Evolutionary conservation across 2,888 invertebrate genomes (phyloP), one percentile per base, ranked within the genome.

Genomic region (Chrysotoxum bicinctum): DNA sequence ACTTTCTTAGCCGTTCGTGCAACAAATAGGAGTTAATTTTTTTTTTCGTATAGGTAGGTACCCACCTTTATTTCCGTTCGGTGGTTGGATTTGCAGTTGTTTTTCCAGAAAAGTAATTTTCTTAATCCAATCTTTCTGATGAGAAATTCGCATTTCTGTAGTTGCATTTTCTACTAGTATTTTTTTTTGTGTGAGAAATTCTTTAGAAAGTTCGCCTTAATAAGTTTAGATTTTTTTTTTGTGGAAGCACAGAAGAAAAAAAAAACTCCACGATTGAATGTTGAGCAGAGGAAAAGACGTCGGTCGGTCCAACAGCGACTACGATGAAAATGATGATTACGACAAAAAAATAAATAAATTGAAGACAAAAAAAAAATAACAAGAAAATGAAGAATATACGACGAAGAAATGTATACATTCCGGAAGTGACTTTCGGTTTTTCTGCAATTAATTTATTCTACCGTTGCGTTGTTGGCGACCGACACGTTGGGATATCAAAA

Each of bases 391-490:
- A 52, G 60, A 74, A 68, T 23, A 37, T 37, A 72, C 45, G 66
- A 66, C 35, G 74, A 69, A 86, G 82, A 86, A 86, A 86, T 82
- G 60, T 86, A 87, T 83, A 87, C 78, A 87, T 82, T 84, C 88
- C 90, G 90, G 90, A 90, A 90, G 90, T 90, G 90, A 90, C 90
- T 90, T 87, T 90, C 88, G 88, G 88, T 90, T 90, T 90, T 90
- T 90, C 77, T 87, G 88, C 88, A 87, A 90, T 89, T 89, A 90
- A 90, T 89, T 88, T 90, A 88, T 85, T 86, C 88, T 86, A 86
- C 81, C 77, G 82, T 86, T 81, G 26, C 10, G 50, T 19, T 40
- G 60, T 35, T 35, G 19, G 64, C 16, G 5, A 50, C 50, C 23
- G 14, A 50, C 50, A 50, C 50, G 50, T 19, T 30, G 32, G 66